Base-by-base conservation (phyloP, 2,113 vertebrate genomes). In the Rousettus leschenaultii region DNA sequence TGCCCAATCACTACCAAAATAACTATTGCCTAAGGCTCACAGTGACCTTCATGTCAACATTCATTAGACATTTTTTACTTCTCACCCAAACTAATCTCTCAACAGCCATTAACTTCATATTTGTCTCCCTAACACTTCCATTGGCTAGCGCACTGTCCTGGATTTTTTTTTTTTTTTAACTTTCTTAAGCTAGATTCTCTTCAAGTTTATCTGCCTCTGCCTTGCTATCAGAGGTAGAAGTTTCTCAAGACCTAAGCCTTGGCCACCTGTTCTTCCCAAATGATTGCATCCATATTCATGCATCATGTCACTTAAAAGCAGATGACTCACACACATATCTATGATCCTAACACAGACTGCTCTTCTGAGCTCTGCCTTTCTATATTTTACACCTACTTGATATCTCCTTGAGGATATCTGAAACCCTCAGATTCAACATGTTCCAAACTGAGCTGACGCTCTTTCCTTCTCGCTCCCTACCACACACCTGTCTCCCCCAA, bases 61-160 rank as follows among this genome's bases (percentile, higher is more conserved):
- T 87, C 68, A 86, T 80, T 96, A 48, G 10, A 48, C 53, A 30
- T 79, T 91, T 91, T 95, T 91, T 38, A 92, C 1, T 92, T 15
- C 38, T 95, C 51, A 53, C 55, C 48, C 43, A 92, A 18, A 75
- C 55, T 68, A 59, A 57, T n/a, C 21, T 82, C 35, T 55, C 53
- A 84, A 45, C 30, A 78, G 61, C n/a, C 71, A 35, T 8, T 79
- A 48, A 68, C 70, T 77, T 33, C 21, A 3, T 48, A 5, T 61
- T 48, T 91, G 77, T 82, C 40, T 83, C 63, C 35, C 22, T 87
- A 93, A 77, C 10, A n/a, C 30, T 80, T 74, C 22, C 2, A 40
- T 70, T 80, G 7, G 45, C 65, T 85, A 38, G 11, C 53, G 80
- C 22, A 51, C 48, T 78, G 19, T 51, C 51, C 35, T 84, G 26